Evolutionary conservation across 1,140 invertebrate species (phyloP).

Genomic region (Anoplolepis gracilipes): DNA sequence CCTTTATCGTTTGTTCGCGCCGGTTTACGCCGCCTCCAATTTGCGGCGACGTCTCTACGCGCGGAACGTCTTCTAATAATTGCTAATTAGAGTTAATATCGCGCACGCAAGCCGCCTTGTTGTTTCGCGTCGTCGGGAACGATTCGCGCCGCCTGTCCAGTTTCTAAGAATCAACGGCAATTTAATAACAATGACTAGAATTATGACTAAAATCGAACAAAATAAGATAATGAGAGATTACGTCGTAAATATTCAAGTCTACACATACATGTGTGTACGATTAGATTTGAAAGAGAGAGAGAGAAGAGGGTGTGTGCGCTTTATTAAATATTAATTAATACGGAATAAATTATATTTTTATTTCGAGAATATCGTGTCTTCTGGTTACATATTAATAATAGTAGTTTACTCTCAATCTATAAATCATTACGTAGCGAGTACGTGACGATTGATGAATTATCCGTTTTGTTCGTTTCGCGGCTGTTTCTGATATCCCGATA

Average conservation of each 20-base stretch:
- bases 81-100: conserved; percentile 57
- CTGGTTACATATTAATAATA: no score
- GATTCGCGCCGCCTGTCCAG: conserved; percentile 38
- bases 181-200: conserved; percentile 5
- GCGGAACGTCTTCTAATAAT: conserved; percentile 56
- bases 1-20: conserved; percentile 12
- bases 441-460: neutral
- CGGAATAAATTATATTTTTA: neutral
- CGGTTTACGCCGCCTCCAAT: conserved; percentile 53
- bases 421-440: conserved; percentile 1
- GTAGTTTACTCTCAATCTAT: neutral
- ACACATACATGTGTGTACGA: neutral
- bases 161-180: conserved; percentile 38
- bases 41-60: conserved; percentile 41
- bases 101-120: conserved; percentile 21
- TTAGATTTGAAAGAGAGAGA: neutral
- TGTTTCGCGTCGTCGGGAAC: conserved; percentile 23
- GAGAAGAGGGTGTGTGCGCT: neutral
- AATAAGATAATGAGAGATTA: neutral
- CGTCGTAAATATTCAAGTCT: conserved; percentile 2
- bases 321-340: neutral
- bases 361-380: neutral
- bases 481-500: neutral
- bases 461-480: neutral
- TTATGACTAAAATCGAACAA: neutral